These are phyloP conservation scores for Jacana jacana DNA, from an alignment of 2,113 vertebrate species.

Conservation along the genomic window DNA sequence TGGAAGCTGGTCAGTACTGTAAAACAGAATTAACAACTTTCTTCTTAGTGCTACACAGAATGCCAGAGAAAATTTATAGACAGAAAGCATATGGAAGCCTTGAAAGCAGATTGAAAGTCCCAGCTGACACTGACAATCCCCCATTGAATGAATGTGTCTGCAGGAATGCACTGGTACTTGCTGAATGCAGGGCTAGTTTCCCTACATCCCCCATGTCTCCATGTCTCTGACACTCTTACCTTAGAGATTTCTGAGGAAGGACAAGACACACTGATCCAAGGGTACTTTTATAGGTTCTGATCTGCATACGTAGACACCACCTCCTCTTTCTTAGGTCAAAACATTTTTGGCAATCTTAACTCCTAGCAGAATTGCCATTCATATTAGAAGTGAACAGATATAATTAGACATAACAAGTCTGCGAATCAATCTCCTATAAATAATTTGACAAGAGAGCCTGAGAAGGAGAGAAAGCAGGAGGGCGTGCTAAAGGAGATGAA, in stretches of 20 bases:
- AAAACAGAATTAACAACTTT: background rate
- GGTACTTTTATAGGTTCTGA: constrained; percentile 73
- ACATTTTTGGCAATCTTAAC: constrained; percentile 70
- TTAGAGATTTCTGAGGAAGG: constrained; percentile 66
- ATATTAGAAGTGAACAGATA: constrained; percentile 77
- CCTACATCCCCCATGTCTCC: background rate
- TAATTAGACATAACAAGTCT: constrained; percentile 78
- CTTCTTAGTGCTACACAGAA: constrained; percentile 13
- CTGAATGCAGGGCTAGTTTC: constrained; percentile 23
- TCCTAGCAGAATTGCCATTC: constrained; percentile 73
- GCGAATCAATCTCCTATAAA: constrained; percentile 75
- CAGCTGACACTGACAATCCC: constrained; percentile 9
- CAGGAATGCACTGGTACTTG: constrained; percentile 23
- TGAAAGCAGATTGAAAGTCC: constrained; percentile 13
- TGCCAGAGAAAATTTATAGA: background rate
- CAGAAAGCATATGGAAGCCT: background rate
- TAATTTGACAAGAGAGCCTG: constrained; percentile 72
- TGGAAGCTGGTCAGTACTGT: constrained; percentile 23
- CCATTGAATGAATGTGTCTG: background rate
- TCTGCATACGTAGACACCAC: constrained; percentile 72
- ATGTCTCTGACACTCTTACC: constrained; percentile 62
- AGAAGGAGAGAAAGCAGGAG: background rate
- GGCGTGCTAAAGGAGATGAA: background rate
- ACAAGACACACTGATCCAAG: constrained; percentile 15
- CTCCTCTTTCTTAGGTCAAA: constrained; percentile 75